Percentiles rank a stretch among this genome's conserved stretches.
Conservation (phyloP, 1,140 invertebrate species). For the Lysiphlebus fabarum region DNA sequence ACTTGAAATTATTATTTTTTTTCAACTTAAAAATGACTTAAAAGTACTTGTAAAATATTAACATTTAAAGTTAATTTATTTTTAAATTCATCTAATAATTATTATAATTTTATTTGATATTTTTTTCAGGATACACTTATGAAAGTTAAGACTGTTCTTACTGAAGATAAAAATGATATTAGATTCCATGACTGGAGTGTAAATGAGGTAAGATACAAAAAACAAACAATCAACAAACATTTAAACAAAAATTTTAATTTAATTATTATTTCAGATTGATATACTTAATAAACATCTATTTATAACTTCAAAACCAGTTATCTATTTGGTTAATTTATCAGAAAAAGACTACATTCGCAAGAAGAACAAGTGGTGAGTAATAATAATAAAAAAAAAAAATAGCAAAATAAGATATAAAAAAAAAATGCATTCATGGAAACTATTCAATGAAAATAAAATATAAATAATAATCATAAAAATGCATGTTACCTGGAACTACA, state of each 20-base stretch:
- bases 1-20: too few relatives aligned
- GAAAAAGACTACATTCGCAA: constrained; percentile 98
- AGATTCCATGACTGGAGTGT: constrained; percentile 90
- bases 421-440: constrained; percentile 19
- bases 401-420: not conserved
- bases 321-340: constrained; percentile 96
- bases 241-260: not conserved
- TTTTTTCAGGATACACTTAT: constrained; percentile 74
- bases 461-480: not conserved
- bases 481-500: constrained; percentile 26
- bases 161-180: constrained; percentile 90
- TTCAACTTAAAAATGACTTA: too few relatives aligned
- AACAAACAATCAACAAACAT: not conserved
- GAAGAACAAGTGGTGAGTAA: constrained; percentile 92
- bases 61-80: too few relatives aligned
- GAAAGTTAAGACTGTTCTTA: constrained; percentile 82
- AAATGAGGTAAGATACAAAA: constrained; percentile 72
- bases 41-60: too few relatives aligned
- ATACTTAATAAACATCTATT: constrained; percentile 95
- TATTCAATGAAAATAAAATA: not conserved
- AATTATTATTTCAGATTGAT: constrained; percentile 76
- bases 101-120: constrained; percentile 6
- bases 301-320: constrained; percentile 95
- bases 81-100: not conserved
- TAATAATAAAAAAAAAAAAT: constrained; percentile 3